A percentile compares a stretch with the other conserved stretches of the same genome.
Evolutionary conservation across 1,140 invertebrate species (phyloP).

Genomic region (Drosophila lacertosa): DNA sequence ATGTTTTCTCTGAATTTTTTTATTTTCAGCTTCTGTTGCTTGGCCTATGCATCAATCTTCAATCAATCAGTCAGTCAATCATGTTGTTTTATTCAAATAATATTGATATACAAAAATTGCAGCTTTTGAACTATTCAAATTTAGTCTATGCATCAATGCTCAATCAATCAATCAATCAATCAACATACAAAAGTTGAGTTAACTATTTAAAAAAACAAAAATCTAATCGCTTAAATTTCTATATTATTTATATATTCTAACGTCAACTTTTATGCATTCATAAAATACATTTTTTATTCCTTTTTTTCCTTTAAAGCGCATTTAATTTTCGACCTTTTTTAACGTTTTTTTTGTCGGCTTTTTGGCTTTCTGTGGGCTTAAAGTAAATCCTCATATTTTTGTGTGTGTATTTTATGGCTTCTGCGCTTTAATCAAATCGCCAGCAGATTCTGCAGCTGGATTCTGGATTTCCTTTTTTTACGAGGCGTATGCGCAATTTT

Average conservation of each 20-base stretch:
- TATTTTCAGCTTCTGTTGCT: too few species aligned
- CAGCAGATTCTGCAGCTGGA: constrained; percentile 25
- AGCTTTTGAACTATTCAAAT: too few species aligned
- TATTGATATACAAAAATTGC: too few species aligned
- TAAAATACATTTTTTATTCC: neutral
- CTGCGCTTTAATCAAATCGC: constrained; percentile 63
- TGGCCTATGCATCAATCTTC: too few species aligned
- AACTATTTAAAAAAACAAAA: too few species aligned
- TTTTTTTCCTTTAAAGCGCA: neutral
- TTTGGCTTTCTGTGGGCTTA: constrained; percentile 49
- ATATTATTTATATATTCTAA: too few species aligned
- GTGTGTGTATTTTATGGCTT: constrained; percentile 56
- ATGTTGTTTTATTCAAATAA: too few species aligned
- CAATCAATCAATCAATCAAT: neutral
- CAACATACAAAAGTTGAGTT: neutral
- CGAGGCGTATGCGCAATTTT: constrained; percentile 68
- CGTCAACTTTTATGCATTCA: too few species aligned
- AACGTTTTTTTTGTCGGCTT: constrained; percentile 5
- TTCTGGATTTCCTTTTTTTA: too few species aligned
- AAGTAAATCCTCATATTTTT: constrained; percentile 51
- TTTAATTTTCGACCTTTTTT: constrained; percentile 5
- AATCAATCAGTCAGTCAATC: too few species aligned
- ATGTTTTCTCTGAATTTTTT: too few species aligned
- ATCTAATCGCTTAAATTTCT: too few species aligned
- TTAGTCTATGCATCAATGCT: neutral